Evolutionary conservation across 2,797 vertebrate species (phyloP), one percentile per base, ranked within the genome.

Genomic region (Caiman crocodilus): DNA sequence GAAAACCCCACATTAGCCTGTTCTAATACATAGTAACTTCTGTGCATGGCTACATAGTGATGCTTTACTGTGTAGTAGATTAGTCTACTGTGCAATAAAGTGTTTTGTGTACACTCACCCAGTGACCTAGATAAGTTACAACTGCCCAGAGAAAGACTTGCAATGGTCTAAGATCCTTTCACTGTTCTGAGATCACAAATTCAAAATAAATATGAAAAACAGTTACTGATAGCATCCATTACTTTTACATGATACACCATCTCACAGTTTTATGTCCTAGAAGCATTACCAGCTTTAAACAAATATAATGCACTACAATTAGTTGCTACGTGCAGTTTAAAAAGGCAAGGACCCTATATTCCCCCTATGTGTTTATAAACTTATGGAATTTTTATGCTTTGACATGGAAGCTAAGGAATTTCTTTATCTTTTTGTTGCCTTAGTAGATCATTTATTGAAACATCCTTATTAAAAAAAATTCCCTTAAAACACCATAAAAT

Each of bases 331-430:
- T 1, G 28, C 18, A 79, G 1, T 75, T 69, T 82, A 4, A 61
- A 67, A 88, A 85, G 8, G 1, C 1, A 7, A 73, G 1, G 4
- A 60, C 0, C 2, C 7, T 84, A 64, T 1, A 0, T n/a, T 55
- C 78, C 87, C 79, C 76, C 4, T 60, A 79, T 2, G 0, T 75
- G 5, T 85, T 84, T n/a, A 58, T 50, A 84, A 76, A 56, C 5
- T 26, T 74, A 6, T 3, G 3, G 59, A 0, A 76, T 67, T 89
- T 85, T 55, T 74, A 14, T 2, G 4, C 60, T 9, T 16, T 69
- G 20, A 87, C 4, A 77, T 21, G 79, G 81, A 84, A 56, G 42
- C 50, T 75, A 35, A 88, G 30, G 69, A 82, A 84, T 14, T 55
- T 50, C 1, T 3, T 60, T 69, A 2, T 21, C 32, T 17, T 58